These are phyloP conservation scores for Euplexia lucipara DNA, from an alignment of 2,888 invertebrate genomes.

Conservation along the genomic window DNA sequence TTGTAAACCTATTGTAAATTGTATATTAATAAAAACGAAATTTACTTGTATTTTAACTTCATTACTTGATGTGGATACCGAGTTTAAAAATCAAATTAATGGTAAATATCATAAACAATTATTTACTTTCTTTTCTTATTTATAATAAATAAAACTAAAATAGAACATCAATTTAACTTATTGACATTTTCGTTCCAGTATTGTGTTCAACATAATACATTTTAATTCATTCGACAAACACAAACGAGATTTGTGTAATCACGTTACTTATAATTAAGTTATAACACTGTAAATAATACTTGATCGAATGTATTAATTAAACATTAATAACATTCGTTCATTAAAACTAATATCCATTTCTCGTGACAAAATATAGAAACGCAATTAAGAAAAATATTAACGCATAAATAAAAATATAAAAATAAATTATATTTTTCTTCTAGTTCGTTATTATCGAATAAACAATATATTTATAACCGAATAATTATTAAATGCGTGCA, in stretches of 20 bases:
- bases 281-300: conserved; percentile 56
- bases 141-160: background rate
- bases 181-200: conserved; percentile 1
- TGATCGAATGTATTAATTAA: conserved; percentile 59
- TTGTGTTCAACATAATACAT: conserved; percentile 23
- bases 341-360: conserved; percentile 50
- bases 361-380: conserved; percentile 41
- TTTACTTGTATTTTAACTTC: no score
- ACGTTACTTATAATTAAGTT: conserved; percentile 48
- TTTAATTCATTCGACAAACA: conserved; percentile 36
- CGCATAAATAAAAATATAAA: background rate
- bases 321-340: conserved; percentile 50
- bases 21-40: no score
- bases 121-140: background rate
- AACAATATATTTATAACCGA: no score
- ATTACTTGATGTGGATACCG: no score
- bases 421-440: conserved; percentile 3
- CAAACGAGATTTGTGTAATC: conserved; percentile 48
- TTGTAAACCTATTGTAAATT: no score
- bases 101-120: background rate
- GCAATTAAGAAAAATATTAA: conserved; percentile 34
- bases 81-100: background rate
- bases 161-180: background rate
- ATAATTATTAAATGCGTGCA: conserved; percentile 6
- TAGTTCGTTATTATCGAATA: background rate